A percentile compares a stretch with the other conserved stretches of the same genome.
Evolutionary conservation across 2,113 vertebrate genomes (phyloP).

Genomic region (Cairina moschata): DNA sequence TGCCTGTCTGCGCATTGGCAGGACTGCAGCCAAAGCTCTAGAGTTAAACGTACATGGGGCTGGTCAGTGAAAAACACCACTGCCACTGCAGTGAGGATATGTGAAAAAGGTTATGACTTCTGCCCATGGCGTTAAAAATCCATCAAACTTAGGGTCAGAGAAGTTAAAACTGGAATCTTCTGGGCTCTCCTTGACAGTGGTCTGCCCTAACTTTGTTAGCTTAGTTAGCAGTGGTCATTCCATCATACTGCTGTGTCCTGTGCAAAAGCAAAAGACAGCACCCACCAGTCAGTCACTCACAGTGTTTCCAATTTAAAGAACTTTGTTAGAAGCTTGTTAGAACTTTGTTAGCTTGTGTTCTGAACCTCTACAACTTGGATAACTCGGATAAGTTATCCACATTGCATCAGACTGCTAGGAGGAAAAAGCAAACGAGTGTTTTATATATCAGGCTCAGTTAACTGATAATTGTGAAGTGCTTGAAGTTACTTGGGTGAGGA

Average conservation of each 20-base stretch:
- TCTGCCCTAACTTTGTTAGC: not conserved
- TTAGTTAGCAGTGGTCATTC: not conserved
- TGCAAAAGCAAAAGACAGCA: not conserved
- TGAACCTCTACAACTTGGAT: not conserved
- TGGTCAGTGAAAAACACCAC: not conserved
- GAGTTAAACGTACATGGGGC: not conserved
- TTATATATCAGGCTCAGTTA: not conserved
- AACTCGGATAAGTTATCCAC: not conserved
- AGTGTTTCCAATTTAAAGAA: not conserved
- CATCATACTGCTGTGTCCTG: not conserved
- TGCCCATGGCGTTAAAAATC: not conserved
- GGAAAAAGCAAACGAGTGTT: not conserved
- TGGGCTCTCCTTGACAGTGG: not conserved
- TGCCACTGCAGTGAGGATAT: not conserved
- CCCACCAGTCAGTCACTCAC: not conserved
- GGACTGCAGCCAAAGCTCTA: not conserved
- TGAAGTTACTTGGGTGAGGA: not conserved
- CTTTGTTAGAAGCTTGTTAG: not conserved
- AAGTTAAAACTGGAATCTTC: not conserved
- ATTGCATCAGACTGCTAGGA: not conserved
- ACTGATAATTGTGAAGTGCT: not conserved
- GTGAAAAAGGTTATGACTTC: not conserved
- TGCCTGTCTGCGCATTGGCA: not conserved
- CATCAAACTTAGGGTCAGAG: not conserved
- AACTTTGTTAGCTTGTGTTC: not conserved